Conservation (phyloP, 2,888 invertebrate genomes). For the Rhodophaea formosa region DNA sequence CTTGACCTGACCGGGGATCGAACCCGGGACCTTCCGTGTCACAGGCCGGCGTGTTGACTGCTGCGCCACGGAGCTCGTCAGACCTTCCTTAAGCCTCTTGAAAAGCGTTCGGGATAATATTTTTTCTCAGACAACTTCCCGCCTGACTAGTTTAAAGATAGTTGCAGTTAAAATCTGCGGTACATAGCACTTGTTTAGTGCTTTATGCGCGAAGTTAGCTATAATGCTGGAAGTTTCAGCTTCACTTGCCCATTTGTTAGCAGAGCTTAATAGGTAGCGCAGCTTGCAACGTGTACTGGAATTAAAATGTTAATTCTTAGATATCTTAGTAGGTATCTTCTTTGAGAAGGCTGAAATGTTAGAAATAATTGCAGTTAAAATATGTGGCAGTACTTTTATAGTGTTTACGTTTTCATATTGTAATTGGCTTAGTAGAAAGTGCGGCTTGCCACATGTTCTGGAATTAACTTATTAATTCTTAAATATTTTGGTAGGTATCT, state of each 20-base stretch:
- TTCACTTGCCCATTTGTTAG: slow-evolving; percentile 15
- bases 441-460: neutral
- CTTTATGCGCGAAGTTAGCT: neutral
- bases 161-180: slow-evolving; percentile 11
- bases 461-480: neutral
- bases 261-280: slow-evolving; percentile 9
- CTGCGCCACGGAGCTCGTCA: too few relatives aligned
- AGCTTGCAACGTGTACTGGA: neutral
- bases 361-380: too few relatives aligned
- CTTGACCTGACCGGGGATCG: too few relatives aligned
- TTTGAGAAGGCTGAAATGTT: neutral
- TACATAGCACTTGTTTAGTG: slow-evolving; percentile 11
- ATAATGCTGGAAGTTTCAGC: slow-evolving; percentile 7
- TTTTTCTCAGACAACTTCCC: neutral
- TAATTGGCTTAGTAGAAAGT: slow-evolving; percentile 13
- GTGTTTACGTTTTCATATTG: too few relatives aligned
- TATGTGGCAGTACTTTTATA: too few relatives aligned
- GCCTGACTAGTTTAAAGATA: slow-evolving; percentile 12
- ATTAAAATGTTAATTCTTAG: neutral
- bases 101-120: neutral
- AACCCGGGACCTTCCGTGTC: too few relatives aligned
- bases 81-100: too few relatives aligned
- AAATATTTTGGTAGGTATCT: too few relatives aligned
- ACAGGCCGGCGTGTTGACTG: too few relatives aligned
- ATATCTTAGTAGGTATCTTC: too few relatives aligned